Evolutionary conservation across 2,888 invertebrate genomes (phyloP).

Genomic region (Pemphredon lugubris): DNA sequence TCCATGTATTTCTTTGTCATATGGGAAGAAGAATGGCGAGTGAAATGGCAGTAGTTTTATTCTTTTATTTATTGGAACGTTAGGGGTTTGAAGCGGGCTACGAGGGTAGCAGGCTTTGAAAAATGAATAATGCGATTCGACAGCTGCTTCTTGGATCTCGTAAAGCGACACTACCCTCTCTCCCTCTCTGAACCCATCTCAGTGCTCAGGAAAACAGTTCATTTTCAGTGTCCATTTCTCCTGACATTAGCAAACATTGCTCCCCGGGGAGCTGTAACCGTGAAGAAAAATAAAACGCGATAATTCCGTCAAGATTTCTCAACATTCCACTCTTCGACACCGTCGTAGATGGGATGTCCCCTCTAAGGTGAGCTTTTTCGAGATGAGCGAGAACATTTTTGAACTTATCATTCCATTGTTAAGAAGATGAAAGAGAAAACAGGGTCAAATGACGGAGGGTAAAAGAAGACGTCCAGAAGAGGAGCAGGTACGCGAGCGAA

Average conservation of each 20-base stretch:
- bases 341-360: too few relatives aligned
- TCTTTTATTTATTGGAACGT: too few relatives aligned
- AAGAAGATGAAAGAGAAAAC: slow-evolving; percentile 31
- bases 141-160: slow-evolving; percentile 25
- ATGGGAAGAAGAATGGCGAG: too few relatives aligned
- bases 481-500: slow-evolving; percentile 1
- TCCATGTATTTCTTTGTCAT: too few relatives aligned
- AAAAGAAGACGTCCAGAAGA: slow-evolving; percentile 16
- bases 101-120: slow-evolving; percentile 29
- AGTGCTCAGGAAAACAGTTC: slow-evolving; percentile 17
- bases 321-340: too few relatives aligned
- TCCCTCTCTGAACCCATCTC: neutral
- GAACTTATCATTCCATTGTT: slow-evolving; percentile 30
- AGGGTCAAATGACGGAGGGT: slow-evolving; percentile 18
- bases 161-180: slow-evolving; percentile 42
- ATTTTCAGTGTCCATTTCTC: slow-evolving; percentile 9
- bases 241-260: slow-evolving; percentile 4
- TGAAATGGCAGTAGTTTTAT: too few relatives aligned
- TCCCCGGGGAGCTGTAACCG: neutral
- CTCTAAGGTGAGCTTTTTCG: neutral
- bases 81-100: neutral
- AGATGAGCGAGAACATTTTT: slow-evolving; percentile 12
- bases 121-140: slow-evolving; percentile 37
- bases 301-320: too few relatives aligned
- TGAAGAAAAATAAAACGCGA: neutral